A percentile compares a stretch with the other conserved stretches of the same genome.
Evolutionary conservation across 2,888 invertebrate genomes (phyloP).

Genomic region (Lasioglossum figueresi): DNA sequence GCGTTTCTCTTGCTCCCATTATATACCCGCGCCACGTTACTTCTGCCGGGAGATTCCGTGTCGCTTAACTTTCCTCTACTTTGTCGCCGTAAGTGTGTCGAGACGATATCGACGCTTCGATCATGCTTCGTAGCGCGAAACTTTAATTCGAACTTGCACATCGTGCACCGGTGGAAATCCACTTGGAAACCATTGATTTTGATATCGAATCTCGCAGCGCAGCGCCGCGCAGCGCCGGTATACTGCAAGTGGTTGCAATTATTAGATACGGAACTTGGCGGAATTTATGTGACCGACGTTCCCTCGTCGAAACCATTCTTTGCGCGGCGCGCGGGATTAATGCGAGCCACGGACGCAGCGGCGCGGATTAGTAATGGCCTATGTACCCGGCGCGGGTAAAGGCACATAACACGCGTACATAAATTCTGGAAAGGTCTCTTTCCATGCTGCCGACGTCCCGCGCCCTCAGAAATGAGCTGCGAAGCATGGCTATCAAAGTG

Average conservation of each 20-base stretch:
- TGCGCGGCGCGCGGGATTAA: slow-evolving; percentile 40
- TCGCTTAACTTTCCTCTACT: slow-evolving; percentile 13
- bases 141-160: slow-evolving; percentile 35
- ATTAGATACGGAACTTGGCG: slow-evolving; percentile 36
- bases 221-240: not conserved
- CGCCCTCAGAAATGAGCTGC: slow-evolving; percentile 57
- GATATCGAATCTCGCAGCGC: not conserved
- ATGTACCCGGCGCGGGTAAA: slow-evolving; percentile 21
- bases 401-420: slow-evolving; percentile 54
- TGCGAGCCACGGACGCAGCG: slow-evolving; percentile 27
- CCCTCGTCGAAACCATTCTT: slow-evolving; percentile 56
- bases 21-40: not conserved
- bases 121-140: slow-evolving; percentile 11
- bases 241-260: slow-evolving; percentile 43
- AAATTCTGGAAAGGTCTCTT: slow-evolving; percentile 52
- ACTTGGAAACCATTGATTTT: not conserved
- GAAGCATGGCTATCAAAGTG: slow-evolving; percentile 56
- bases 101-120: not conserved
- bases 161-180: slow-evolving; percentile 23
- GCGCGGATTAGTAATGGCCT: slow-evolving; percentile 35
- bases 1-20: slow-evolving; percentile 10
- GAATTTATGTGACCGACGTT: slow-evolving; percentile 58
- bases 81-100: slow-evolving; percentile 8
- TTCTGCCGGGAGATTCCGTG: not conserved
- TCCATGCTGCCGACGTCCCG: slow-evolving; percentile 8